Conservation (phyloP, 2,888 invertebrate species). For the Ormyrus rosae region DNA sequence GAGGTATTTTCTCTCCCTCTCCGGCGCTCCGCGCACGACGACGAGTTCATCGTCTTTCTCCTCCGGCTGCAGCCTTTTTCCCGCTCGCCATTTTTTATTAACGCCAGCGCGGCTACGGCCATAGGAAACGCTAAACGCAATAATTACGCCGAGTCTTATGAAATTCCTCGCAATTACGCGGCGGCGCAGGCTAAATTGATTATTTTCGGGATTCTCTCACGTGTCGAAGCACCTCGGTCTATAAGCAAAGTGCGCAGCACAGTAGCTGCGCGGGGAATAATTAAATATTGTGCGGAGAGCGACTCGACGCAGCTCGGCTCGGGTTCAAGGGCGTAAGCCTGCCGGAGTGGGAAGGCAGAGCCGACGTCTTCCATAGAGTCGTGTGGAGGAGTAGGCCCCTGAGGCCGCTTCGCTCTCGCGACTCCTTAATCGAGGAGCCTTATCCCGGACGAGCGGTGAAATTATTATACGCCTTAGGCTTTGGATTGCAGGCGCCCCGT, state of each 20-base stretch:
- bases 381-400: constrained; percentile 1
- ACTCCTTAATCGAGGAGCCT: constrained; percentile 60
- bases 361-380: constrained; percentile 26
- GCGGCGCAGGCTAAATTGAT: constrained; percentile 12
- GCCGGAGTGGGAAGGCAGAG: neutral
- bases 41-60: constrained; percentile 27
- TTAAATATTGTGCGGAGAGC: constrained; percentile 22
- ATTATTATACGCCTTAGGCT: constrained; percentile 64
- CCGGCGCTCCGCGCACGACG: neutral
- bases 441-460: constrained; percentile 61
- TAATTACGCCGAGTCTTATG: constrained; percentile 12
- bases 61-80: neutral
- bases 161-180: constrained; percentile 1
- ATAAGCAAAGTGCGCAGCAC: neutral
- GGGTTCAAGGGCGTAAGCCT: constrained; percentile 1
- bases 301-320: neutral
- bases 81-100: constrained; percentile 21
- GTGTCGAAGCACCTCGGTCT: neutral
- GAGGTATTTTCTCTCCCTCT: constrained; percentile 31
- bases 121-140: constrained; percentile 1
- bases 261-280: constrained; percentile 4
- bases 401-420: neutral
- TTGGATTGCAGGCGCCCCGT: constrained; percentile 67
- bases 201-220: constrained; percentile 20
- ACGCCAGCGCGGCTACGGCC: neutral